Conservation (phyloP, 2,888 invertebrate genomes). For the Andrena fulva region DNA sequence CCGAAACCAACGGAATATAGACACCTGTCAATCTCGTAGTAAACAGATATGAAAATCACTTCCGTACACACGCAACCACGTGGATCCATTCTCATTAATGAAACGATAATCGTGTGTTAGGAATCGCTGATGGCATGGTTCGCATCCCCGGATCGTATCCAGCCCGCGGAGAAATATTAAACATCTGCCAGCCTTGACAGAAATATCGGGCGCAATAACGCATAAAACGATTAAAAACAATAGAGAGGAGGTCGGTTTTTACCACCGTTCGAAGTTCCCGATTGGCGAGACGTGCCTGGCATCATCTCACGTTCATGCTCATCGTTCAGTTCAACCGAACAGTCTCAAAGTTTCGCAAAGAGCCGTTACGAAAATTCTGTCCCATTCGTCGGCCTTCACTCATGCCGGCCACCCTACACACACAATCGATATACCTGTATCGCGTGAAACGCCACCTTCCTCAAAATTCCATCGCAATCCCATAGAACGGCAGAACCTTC, state of each 20-base stretch:
- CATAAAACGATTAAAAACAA: constrained; percentile 51
- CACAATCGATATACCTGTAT: constrained; percentile 75
- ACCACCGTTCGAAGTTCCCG: constrained; percentile 82
- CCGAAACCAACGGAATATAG: constrained; percentile 43
- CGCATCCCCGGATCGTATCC: constrained; percentile 19
- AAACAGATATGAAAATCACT: constrained; percentile 60
- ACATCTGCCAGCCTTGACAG: constrained; percentile 77
- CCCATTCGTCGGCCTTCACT: constrained; percentile 77
- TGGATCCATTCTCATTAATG: constrained; percentile 42
- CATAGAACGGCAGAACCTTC: constrained; percentile 13
- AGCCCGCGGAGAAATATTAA: constrained; percentile 59
- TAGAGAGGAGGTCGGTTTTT: constrained; percentile 62
- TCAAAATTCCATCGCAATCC: constrained; percentile 43
- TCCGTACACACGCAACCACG: constrained; percentile 51
- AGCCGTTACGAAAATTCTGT: constrained; percentile 80
- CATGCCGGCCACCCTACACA: constrained; percentile 81
- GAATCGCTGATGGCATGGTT: constrained; percentile 17
- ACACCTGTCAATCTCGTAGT: constrained; percentile 61
- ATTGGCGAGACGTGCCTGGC: constrained; percentile 80
- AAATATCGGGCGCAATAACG: constrained; percentile 45
- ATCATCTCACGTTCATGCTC: constrained; percentile 82
- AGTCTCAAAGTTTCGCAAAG: constrained; percentile 66
- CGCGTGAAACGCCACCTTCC: constrained; percentile 73
- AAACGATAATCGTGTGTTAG: constrained; percentile 29
- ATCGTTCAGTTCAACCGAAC: constrained; percentile 67